A percentile compares a stretch with the other conserved stretches of the same genome.
Evolutionary conservation across 2,113 vertebrate species (phyloP).

Genomic region (Podarcis muralis): DNA sequence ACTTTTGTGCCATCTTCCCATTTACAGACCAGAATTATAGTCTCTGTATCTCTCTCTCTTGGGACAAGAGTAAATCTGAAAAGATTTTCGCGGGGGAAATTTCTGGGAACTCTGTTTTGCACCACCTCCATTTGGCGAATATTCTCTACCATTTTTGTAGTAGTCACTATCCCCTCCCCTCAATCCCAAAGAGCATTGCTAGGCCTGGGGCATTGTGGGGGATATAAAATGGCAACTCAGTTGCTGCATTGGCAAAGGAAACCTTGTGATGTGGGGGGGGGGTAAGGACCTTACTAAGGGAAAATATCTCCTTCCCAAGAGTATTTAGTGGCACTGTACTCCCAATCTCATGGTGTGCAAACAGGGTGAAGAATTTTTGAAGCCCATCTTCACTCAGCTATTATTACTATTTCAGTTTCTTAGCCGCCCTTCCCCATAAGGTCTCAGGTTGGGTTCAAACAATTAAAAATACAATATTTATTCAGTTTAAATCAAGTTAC

Average conservation of each 20-base stretch:
- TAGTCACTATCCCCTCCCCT: background rate
- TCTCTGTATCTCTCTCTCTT: background rate
- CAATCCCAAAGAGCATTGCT: background rate
- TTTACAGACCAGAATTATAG: background rate
- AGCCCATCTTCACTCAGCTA: background rate
- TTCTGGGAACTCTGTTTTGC: background rate
- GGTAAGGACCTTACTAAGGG: background rate
- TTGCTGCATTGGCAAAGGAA: background rate
- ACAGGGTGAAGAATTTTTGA: background rate
- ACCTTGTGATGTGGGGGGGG: background rate
- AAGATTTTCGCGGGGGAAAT: background rate
- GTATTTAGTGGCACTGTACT: background rate
- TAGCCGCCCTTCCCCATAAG: too few relatives aligned
- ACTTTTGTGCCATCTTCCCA: background rate
- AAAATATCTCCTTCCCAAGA: background rate
- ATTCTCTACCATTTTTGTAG: background rate
- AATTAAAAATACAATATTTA: too few relatives aligned
- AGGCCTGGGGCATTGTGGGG: background rate
- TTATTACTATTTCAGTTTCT: too few relatives aligned
- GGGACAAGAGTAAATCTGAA: background rate
- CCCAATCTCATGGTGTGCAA: background rate
- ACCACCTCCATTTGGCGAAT: background rate
- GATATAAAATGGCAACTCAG: background rate
- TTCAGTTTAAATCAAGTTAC: too few relatives aligned
- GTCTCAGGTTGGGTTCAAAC: too few relatives aligned